Evolutionary conservation across 1,140 invertebrate genomes (phyloP).

Genomic region (Drosophila repletoides): DNA sequence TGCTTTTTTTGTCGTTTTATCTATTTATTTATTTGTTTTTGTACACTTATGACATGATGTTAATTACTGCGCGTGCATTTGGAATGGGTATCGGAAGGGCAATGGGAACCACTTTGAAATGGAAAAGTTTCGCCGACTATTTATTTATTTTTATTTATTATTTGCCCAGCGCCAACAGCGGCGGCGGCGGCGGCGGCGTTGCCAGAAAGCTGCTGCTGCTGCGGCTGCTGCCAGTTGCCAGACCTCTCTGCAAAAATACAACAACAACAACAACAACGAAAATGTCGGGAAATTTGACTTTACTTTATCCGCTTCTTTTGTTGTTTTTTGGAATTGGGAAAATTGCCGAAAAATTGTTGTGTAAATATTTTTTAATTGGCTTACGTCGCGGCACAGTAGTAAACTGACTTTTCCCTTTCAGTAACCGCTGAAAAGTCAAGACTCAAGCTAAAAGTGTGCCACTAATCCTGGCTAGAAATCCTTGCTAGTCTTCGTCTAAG

Average conservation of each 20-base stretch:
- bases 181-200: background rate
- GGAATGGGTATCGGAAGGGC: background rate
- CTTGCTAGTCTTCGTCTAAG: conserved; percentile 9
- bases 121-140: conserved; percentile 44
- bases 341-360: conserved; percentile 50
- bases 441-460: conserved; percentile 19
- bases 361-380: conserved; percentile 71
- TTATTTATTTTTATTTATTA: too few relatives aligned
- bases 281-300: conserved; percentile 31
- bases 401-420: conserved; percentile 17
- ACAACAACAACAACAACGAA: conserved; percentile 11
- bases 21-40: conserved; percentile 74
- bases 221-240: conserved; percentile 40
- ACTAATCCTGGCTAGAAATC: conserved; percentile 13
- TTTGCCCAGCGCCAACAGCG: conserved; percentile 38
- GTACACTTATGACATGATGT: conserved; percentile 79
- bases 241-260: conserved; percentile 20
- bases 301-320: conserved; percentile 12
- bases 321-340: conserved; percentile 45
- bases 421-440: conserved; percentile 22
- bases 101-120: conserved; percentile 46
- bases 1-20: conserved; percentile 62
- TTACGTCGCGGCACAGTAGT: conserved; percentile 38
- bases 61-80: conserved; percentile 69
- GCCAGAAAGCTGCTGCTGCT: conserved; percentile 29